A percentile compares a stretch with the other conserved stretches of the same genome.
These are phyloP conservation scores for Cavia aperea DNA, from an alignment of 2,113 vertebrate genomes.

Conservation along the genomic window DNA sequence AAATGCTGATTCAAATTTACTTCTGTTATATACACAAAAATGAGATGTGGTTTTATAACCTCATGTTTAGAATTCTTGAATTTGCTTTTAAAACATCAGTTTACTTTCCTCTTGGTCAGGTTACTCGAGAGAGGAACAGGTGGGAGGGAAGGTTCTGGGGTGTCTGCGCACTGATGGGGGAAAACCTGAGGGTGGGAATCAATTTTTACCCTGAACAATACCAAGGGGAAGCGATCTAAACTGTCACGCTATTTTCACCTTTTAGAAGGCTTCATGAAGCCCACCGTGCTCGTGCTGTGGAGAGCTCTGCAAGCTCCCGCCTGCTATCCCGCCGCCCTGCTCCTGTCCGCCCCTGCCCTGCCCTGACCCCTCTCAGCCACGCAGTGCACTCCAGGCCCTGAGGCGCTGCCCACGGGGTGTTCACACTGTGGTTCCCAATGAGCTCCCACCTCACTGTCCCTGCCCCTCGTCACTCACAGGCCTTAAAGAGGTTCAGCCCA, in stretches of 20 bases:
- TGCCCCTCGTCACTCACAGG: not conserved
- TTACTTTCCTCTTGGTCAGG: slow-evolving; percentile 34
- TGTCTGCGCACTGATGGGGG: slow-evolving; percentile 1
- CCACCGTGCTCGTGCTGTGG: not conserved
- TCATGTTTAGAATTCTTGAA: slow-evolving; percentile 13
- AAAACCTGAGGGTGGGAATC: not conserved
- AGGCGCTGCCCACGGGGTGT: too few relatives aligned
- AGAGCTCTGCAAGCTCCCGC: not conserved
- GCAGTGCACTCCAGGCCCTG: too few relatives aligned
- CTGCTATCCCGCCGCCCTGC: too few relatives aligned
- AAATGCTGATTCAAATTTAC: slow-evolving; percentile 26
- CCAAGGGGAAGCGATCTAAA: slow-evolving; percentile 38
- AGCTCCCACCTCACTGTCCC: too few relatives aligned
- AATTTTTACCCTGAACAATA: slow-evolving; percentile 35
- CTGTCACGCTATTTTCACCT: slow-evolving; percentile 17
- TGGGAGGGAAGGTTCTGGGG: not conserved
- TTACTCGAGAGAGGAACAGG: slow-evolving; percentile 15
- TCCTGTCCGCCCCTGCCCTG: too few relatives aligned
- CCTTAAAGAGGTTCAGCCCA: not conserved
- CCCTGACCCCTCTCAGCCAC: too few relatives aligned
- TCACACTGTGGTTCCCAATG: too few relatives aligned
- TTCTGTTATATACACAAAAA: not conserved
- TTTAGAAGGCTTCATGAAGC: not conserved
- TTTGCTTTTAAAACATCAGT: slow-evolving; percentile 15
- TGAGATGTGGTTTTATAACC: not conserved